Conservation (phyloP, 2,888 invertebrate species). For the Acleris literana region DNA sequence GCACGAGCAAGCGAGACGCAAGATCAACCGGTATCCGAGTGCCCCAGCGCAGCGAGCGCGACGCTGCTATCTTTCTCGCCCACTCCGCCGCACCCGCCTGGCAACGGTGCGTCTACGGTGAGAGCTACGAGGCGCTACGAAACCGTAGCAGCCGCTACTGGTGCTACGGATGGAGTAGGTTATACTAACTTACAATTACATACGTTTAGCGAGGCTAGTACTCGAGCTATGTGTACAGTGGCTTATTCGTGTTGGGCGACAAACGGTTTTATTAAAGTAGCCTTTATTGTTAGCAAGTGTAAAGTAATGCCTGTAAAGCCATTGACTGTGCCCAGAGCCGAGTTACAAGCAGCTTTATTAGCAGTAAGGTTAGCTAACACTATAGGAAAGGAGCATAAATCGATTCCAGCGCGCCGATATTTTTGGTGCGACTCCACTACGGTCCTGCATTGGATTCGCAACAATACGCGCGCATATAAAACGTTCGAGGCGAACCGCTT, state of each 20-base stretch:
- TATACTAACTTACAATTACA: not conserved
- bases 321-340: too few species aligned
- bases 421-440: too few species aligned
- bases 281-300: not conserved
- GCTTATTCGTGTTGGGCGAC: not conserved
- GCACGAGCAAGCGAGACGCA: not conserved
- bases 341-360: too few species aligned
- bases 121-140: not conserved
- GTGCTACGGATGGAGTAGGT: not conserved
- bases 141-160: not conserved
- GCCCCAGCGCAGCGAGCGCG: conserved; percentile 36
- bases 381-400: too few species aligned
- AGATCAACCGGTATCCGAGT: conserved; percentile 25
- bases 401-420: too few species aligned
- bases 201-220: not conserved
- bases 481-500: too few species aligned
- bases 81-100: conserved; percentile 7
- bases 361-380: too few species aligned
- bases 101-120: conserved; percentile 1
- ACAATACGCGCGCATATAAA: too few species aligned
- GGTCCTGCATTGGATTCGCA: too few species aligned
- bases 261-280: not conserved
- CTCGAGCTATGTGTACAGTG: not conserved
- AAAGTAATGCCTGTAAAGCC: too few species aligned
- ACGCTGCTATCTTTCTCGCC: conserved; percentile 38